Percentiles rank a stretch among this genome's conserved stretches.
Conservation (phyloP, 2,888 invertebrate species). For the Archips crataeganus region DNA sequence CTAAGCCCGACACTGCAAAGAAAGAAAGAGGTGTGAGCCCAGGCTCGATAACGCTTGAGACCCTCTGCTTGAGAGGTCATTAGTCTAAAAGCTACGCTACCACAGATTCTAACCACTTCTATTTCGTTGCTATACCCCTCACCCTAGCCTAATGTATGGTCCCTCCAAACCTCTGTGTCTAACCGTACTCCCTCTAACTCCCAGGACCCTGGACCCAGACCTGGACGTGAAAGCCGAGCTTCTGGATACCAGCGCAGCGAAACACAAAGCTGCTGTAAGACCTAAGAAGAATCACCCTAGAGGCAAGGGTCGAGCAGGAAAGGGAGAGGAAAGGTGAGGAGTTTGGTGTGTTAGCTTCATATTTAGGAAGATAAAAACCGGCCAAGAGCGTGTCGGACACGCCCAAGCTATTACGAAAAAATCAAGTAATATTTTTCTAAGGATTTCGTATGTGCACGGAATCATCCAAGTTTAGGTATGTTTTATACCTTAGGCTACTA, state of each 20-base stretch:
- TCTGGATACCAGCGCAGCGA: slow-evolving; percentile 90
- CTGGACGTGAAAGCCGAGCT: slow-evolving; percentile 86
- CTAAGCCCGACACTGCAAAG: too few relatives aligned
- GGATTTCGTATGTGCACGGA: too few relatives aligned
- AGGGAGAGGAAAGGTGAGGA: slow-evolving; percentile 48
- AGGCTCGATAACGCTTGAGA: too few relatives aligned
- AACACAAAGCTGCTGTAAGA: slow-evolving; percentile 90
- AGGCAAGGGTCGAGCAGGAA: slow-evolving; percentile 55
- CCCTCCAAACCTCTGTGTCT: slow-evolving; percentile 31
- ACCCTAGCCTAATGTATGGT: background rate
- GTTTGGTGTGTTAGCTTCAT: slow-evolving; percentile 45
- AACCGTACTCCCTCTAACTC: slow-evolving; percentile 54
- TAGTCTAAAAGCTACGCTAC: too few relatives aligned
- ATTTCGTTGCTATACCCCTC: background rate
- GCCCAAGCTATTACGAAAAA: too few relatives aligned
- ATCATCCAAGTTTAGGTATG: too few relatives aligned
- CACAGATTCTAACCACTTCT: background rate
- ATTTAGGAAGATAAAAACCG: background rate
- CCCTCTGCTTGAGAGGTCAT: too few relatives aligned
- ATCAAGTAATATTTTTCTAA: too few relatives aligned
- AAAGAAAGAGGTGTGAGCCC: too few relatives aligned
- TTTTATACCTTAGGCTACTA: too few relatives aligned
- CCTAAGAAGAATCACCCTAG: slow-evolving; percentile 88
- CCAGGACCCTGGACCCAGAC: slow-evolving; percentile 87
- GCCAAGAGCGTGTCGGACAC: too few relatives aligned